These are phyloP conservation scores for Nephrotoma guestfalica DNA, from an alignment of 2,888 invertebrate species.

Conservation along the genomic window DNA sequence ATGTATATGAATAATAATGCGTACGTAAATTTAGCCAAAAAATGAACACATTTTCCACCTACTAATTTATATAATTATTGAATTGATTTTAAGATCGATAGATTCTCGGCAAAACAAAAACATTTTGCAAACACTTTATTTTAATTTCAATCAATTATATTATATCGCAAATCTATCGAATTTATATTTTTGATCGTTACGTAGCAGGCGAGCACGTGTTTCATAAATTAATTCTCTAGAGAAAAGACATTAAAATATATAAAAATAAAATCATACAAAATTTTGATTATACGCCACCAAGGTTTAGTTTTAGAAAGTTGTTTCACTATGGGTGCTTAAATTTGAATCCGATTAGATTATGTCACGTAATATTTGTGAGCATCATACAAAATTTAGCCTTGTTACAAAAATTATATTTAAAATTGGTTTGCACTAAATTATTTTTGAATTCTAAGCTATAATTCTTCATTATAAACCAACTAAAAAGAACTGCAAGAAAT, in stretches of 20 bases:
- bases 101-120: background rate
- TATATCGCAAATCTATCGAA: background rate
- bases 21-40: background rate
- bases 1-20: background rate
- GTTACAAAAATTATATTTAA: too few relatives aligned
- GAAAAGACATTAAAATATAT: background rate
- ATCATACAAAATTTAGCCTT: too few relatives aligned
- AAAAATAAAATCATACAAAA: background rate
- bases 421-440: too few relatives aligned
- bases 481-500: too few relatives aligned
- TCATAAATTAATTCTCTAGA: background rate
- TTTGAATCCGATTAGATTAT: background rate
- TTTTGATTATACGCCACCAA: background rate
- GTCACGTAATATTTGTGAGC: background rate
- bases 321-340: background rate
- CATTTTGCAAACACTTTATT: background rate
- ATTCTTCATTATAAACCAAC: too few relatives aligned
- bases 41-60: background rate
- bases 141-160: background rate
- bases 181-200: background rate
- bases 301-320: background rate
- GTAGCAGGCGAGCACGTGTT: background rate
- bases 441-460: too few relatives aligned
- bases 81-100: too few relatives aligned
- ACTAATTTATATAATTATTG: too few relatives aligned